Evolutionary conservation across 2,113 vertebrate species (phyloP), one percentile per base, ranked within the genome.

Genomic region (Panthera uncia): DNA sequence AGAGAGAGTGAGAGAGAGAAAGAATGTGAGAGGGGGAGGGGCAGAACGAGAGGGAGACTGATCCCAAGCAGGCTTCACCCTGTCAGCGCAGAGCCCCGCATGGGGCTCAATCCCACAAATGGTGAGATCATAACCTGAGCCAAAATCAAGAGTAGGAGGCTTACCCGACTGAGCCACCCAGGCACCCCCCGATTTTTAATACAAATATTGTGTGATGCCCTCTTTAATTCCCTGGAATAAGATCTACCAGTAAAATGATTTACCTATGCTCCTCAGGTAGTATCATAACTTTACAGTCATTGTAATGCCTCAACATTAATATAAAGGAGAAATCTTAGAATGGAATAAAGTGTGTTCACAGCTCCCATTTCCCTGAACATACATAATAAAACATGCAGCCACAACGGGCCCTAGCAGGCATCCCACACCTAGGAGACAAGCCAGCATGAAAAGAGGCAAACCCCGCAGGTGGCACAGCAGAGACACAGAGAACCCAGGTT

Each of bases 161-260:
- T 36, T 71, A 71, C 36, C 69, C 0, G 0, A 21, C 68, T 71
- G n/a, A 71, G 68, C n/a, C 68, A 36, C n/a, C n/a, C 69, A 38
- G n/a, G 19, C 1, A 2, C 8, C n/a, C 55, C 1, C 33, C 31
- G 4, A 50, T 80, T 73, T 52, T 86, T 66, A 71, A 63, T n/a
- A 33, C 15, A 36, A 88, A 73, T 68, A 88, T 50, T 85, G 73
- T 86, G 1, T 18, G 52, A 41, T 81, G 25, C n/a, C 16, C 69
- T 91, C 29, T 68, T 93, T 69, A n/a, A 1, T 83, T 25, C 76
- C n/a, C 19, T 27, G 55, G 89, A 93, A 79, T 81, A 13, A 71
- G 78, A 38, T 83, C 16, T 52, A 66, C 63, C 73, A 12, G 79
- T 57, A 84, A 93, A 69, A 79, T 7, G 81, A 76, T 68, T 33